Evolutionary conservation across 2,113 vertebrate genomes (phyloP).

Genomic region (Xenopus tropicalis): UCB_Xtro_10.0 CM004445.2:114030501-114031000

Average conservation of each 20-base stretch:
- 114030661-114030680: background rate
- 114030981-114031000: no score
- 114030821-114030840: constrained; percentile 32
- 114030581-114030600: constrained; percentile 6
- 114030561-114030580: constrained; percentile 16
- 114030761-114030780: constrained; percentile 13
- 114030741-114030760: background rate
- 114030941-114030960: background rate
- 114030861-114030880: background rate
- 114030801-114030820: constrained; percentile 27
- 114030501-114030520: background rate
- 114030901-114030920: constrained; percentile 5
- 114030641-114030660: background rate
- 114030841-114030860: constrained; percentile 21
- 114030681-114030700: background rate
- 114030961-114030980: no score
- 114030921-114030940: background rate
- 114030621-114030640: constrained; percentile 3
- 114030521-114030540: background rate
- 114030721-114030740: background rate
- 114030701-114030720: background rate
- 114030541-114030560: constrained; percentile 18
- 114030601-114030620: background rate
- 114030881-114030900: background rate
- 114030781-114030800: constrained; percentile 1